A percentile compares a stretch with the other conserved stretches of the same genome.
phyloP scores from a whole-genome alignment of 2,888 invertebrate genomes.

The Rhagium mordax region DNA sequence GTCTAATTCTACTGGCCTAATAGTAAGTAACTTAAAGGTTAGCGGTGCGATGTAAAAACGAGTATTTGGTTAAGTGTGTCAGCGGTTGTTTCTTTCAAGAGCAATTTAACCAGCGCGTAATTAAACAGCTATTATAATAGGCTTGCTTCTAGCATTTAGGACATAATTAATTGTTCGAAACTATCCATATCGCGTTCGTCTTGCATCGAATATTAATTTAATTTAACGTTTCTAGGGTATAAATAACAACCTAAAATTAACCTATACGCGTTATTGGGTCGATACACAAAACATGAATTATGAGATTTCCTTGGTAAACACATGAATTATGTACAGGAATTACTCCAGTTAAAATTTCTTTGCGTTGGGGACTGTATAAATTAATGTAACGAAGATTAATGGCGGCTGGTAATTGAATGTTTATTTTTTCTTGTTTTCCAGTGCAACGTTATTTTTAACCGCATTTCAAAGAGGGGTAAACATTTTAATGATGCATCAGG shows the following conservation, averaged over 20 bases:
- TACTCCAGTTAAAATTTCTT: slow-evolving; percentile 18
- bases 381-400: slow-evolving; percentile 29
- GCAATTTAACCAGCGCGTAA: neutral
- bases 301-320: slow-evolving; percentile 19
- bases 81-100: neutral
- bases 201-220: slow-evolving; percentile 19
- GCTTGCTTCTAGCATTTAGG: neutral
- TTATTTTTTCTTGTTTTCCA: slow-evolving; percentile 19
- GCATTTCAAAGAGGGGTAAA: neutral
- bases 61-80: neutral
- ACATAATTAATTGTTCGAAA: neutral
- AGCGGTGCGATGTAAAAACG: no score
- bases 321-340: slow-evolving; percentile 24
- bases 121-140: neutral
- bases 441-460: slow-evolving; percentile 3
- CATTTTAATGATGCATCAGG: neutral
- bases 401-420: slow-evolving; percentile 21
- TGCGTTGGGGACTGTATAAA: slow-evolving; percentile 12
- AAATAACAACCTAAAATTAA: slow-evolving; percentile 24
- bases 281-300: slow-evolving; percentile 27
- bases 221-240: slow-evolving; percentile 14
- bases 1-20: no score
- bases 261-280: slow-evolving; percentile 2
- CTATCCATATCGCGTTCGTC: neutral
- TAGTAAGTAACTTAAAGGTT: no score